phyloP scores from a whole-genome alignment of 2,113 vertebrate species.

The Clinocottus analis region DNA sequence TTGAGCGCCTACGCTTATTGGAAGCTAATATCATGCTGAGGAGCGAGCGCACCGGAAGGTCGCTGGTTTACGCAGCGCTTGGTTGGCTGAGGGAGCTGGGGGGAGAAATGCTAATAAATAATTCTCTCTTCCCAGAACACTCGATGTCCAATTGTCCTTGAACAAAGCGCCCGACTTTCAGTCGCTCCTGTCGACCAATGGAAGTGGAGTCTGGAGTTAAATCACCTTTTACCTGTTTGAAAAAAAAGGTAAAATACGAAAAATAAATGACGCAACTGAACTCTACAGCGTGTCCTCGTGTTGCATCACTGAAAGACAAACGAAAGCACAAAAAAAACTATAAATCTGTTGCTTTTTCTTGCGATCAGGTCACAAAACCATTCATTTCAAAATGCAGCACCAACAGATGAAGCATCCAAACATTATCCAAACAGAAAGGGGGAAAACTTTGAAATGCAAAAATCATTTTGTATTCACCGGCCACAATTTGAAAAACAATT shows the following conservation, averaged over 20 bases:
- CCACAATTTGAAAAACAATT: not conserved
- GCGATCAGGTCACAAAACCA: not conserved
- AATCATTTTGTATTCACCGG: not conserved
- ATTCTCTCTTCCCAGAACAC: not conserved
- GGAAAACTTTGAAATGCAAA: not conserved
- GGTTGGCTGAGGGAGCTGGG: constrained; percentile 16
- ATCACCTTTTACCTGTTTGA: not conserved
- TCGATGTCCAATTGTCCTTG: not conserved
- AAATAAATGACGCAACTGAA: not conserved
- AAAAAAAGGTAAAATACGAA: not conserved
- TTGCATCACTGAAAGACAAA: not conserved
- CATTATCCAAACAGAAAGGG: no score
- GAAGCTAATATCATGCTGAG: not conserved
- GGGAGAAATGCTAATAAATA: constrained; percentile 1
- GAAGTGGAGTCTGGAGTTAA: not conserved
- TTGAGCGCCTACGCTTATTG: not conserved
- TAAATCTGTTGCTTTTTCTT: not conserved
- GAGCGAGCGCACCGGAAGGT: not conserved
- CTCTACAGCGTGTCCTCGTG: no score
- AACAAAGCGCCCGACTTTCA: not conserved
- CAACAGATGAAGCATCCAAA: no score
- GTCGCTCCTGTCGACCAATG: not conserved
- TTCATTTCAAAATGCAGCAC: no score
- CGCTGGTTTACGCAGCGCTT: not conserved
- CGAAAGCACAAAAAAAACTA: no score